phyloP scores from a whole-genome alignment of 2,113 vertebrate genomes.

The Actinemys pallida region DNA sequence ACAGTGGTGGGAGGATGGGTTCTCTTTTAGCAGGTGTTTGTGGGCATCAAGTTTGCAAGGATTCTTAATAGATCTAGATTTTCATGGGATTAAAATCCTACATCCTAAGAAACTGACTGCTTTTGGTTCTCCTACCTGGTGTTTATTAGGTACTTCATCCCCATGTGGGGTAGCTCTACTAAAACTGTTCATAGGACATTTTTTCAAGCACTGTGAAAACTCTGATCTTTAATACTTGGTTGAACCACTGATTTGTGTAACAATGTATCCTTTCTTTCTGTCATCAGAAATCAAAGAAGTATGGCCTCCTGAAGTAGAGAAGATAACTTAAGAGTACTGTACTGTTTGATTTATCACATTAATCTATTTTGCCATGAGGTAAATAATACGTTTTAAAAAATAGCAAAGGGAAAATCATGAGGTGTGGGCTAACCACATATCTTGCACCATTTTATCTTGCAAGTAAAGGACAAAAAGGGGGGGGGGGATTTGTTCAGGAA shows the following conservation, averaged over 20 bases:
- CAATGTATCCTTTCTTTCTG: neutral
- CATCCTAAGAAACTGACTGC: neutral
- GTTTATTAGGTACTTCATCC: rapidly evolving
- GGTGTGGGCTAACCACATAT: neutral
- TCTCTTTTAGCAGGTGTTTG: neutral
- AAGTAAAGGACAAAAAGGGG: neutral
- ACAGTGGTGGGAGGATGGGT: neutral
- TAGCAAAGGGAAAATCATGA: neutral
- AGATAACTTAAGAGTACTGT: neutral
- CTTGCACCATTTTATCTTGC: neutral
- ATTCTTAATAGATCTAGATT: neutral
- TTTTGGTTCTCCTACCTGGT: neutral
- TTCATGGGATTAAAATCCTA: neutral
- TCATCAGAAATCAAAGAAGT: neutral
- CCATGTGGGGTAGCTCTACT: neutral
- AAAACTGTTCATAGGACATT: neutral
- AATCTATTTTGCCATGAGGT: neutral
- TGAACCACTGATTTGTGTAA: neutral
- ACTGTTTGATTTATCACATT: neutral
- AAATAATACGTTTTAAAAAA: neutral
- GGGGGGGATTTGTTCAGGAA: neutral
- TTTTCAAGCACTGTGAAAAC: neutral
- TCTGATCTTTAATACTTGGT: neutral
- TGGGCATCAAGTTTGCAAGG: neutral
- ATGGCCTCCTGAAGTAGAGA: neutral